A percentile compares a stretch with the other conserved stretches of the same genome.
These are phyloP conservation scores for Sycobia sp. DNA, from an alignment of 1,140 invertebrate genomes.

Conservation along the genomic window DNA sequence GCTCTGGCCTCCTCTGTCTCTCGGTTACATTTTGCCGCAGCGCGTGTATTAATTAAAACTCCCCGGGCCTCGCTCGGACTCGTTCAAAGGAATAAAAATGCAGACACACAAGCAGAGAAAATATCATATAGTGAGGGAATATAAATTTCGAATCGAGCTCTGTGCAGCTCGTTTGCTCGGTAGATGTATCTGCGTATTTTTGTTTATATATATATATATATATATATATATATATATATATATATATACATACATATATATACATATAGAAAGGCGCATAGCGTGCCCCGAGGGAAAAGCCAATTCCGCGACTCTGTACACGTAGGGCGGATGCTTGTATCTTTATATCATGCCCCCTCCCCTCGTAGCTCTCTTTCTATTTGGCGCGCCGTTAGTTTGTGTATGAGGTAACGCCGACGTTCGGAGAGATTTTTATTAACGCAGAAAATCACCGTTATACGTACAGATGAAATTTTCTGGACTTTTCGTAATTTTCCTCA, in stretches of 20 bases:
- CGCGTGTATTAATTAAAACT: slow-evolving; percentile 37
- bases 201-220: too few species aligned
- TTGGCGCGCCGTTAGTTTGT: neutral
- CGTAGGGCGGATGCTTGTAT: neutral
- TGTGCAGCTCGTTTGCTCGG: too few species aligned
- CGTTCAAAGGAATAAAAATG: slow-evolving; percentile 26
- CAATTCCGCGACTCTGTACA: neutral
- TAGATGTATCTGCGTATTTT: too few species aligned
- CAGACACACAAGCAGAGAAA: neutral
- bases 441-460: neutral
- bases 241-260: neutral
- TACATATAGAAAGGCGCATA: neutral
- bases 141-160: slow-evolving; percentile 19
- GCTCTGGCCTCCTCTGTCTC: neutral
- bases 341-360: neutral
- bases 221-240: too few species aligned
- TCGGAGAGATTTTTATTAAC: slow-evolving; percentile 5
- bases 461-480: slow-evolving; percentile 1
- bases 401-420: too few species aligned
- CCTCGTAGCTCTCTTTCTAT: slow-evolving; percentile 1
- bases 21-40: slow-evolving; percentile 6
- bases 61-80: neutral
- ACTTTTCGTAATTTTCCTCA: too few species aligned
- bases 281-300: neutral
- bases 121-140: slow-evolving; percentile 1